Evolutionary conservation across 2,113 vertebrate species (phyloP).

Genomic region (Paracanthobrama guichenoti): DNA sequence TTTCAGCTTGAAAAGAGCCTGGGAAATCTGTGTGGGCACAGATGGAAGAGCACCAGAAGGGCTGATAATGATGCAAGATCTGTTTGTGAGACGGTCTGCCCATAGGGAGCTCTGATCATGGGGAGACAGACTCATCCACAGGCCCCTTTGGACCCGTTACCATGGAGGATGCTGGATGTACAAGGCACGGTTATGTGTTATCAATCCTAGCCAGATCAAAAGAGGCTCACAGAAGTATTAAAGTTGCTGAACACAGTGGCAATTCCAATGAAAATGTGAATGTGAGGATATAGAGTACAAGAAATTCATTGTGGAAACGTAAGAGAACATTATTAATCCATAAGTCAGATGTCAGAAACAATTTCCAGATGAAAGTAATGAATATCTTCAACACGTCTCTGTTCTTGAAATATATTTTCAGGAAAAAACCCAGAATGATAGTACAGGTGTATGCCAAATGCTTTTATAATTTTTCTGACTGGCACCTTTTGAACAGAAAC

Average conservation of each 20-base stretch:
- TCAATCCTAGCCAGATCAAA: not conserved
- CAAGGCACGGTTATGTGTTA: not conserved
- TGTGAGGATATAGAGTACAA: not conserved
- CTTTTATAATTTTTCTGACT: constrained; percentile 9
- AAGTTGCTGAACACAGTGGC: not conserved
- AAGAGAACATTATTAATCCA: not conserved
- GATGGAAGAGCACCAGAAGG: constrained; percentile 44
- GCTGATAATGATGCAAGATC: constrained; percentile 75
- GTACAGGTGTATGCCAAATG: not conserved
- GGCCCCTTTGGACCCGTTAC: constrained; percentile 68
- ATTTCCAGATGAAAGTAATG: not conserved
- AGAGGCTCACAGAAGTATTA: not conserved
- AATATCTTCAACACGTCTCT: not conserved
- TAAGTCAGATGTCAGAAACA: not conserved
- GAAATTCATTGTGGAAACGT: not conserved
- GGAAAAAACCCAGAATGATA: too few species aligned
- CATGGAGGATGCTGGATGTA: constrained; percentile 48
- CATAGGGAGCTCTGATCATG: constrained; percentile 65
- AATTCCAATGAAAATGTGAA: not conserved
- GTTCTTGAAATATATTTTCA: not conserved
- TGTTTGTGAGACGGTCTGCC: constrained; percentile 72
- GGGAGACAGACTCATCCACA: constrained; percentile 62
- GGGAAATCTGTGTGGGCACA: constrained; percentile 36
- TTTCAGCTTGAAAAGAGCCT: constrained; percentile 6
- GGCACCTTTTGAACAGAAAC: constrained; percentile 14